A percentile compares a stretch with the other conserved stretches of the same genome.
Conservation (phyloP, 2,113 vertebrate species). For the Chloroceryle aenea region DNA sequence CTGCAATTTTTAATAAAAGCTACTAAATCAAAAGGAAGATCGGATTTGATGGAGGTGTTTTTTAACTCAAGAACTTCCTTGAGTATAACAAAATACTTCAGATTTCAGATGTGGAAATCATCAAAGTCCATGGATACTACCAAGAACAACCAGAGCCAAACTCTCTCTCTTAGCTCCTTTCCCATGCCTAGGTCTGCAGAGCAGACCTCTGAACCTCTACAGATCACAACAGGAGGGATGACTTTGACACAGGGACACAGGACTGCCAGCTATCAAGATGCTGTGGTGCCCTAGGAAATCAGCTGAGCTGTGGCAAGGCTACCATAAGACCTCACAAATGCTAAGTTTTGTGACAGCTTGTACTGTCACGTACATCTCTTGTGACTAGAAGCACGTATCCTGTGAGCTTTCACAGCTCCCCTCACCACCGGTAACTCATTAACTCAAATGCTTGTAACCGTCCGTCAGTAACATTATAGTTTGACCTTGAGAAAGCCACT, state of each 20-base stretch:
- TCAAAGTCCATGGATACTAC: not conserved
- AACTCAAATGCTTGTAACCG: conserved; percentile 25
- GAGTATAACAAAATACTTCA: not conserved
- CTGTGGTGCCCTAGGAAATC: not conserved
- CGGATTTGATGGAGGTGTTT: not conserved
- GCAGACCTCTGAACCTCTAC: not conserved
- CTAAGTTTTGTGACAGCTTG: not conserved
- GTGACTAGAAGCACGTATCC: not conserved
- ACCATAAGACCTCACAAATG: not conserved
- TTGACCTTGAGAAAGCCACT: conserved; percentile 44
- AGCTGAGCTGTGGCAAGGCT: not conserved
- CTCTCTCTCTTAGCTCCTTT: not conserved
- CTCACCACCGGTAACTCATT: conserved; percentile 27
- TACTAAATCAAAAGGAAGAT: not conserved
- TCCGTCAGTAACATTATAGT: not conserved
- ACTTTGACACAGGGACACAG: not conserved
- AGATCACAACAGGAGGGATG: not conserved
- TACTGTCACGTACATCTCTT: not conserved
- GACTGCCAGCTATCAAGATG: not conserved
- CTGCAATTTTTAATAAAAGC: not conserved
- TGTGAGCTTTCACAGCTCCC: conserved; percentile 10
- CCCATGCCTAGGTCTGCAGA: not conserved
- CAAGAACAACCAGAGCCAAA: not conserved
- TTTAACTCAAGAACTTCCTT: not conserved
- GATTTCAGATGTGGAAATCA: not conserved